phyloP scores from a whole-genome alignment of 2,113 vertebrate genomes.

The Mobula hypostoma region DNA sequence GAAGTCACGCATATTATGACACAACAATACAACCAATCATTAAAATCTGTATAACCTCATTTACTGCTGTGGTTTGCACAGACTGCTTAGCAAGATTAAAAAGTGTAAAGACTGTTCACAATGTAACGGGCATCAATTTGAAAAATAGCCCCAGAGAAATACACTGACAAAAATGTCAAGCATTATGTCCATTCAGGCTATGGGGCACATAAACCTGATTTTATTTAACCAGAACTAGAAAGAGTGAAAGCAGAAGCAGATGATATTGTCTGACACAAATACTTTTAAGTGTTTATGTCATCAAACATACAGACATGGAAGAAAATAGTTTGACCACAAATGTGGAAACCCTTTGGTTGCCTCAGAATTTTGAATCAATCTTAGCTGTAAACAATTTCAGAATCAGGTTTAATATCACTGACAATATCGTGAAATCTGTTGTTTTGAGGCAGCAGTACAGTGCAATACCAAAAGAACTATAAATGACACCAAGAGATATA shows the following conservation, averaged over 20 bases:
- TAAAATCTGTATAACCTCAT: background rate
- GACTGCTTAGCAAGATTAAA: background rate
- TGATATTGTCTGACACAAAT: background rate
- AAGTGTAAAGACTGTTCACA: background rate
- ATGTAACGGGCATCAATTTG: background rate
- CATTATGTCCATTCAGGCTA: background rate
- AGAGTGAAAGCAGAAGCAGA: background rate
- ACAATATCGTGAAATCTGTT: no score
- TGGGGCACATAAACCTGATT: background rate
- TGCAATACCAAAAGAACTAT: no score
- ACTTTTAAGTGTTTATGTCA: background rate
- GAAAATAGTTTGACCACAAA: background rate
- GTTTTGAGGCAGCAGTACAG: no score
- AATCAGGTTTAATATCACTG: no score
- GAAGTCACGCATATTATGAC: background rate
- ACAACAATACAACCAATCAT: background rate
- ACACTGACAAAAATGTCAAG: background rate
- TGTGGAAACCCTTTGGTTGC: background rate
- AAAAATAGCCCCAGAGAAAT: conserved; percentile 3
- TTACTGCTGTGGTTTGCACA: background rate
- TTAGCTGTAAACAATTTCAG: background rate
- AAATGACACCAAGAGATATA: no score
- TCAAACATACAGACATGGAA: background rate
- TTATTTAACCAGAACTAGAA: background rate
- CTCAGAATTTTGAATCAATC: background rate